phyloP scores from a whole-genome alignment of 1,140 invertebrate genomes.

The Drosophila tropicalis region DNA sequence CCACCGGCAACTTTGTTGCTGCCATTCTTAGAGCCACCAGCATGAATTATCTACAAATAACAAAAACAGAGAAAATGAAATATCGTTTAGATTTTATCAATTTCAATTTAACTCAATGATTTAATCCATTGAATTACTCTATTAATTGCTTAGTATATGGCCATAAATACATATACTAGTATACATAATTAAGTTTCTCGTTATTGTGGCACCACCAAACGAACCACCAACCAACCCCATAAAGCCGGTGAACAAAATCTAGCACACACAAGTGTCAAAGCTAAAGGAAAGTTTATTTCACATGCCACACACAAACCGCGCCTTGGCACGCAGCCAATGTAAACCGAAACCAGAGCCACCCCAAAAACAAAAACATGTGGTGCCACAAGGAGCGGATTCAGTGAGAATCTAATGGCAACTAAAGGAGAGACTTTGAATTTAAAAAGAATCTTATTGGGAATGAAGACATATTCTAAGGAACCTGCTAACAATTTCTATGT shows the following conservation, averaged over 20 bases:
- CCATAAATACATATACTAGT: not conserved
- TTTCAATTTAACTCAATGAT: slow-evolving; percentile 28
- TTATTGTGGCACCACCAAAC: slow-evolving; percentile 22
- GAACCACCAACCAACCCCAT: slow-evolving; percentile 8
- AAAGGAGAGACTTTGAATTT: too few species aligned
- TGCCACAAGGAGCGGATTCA: not conserved
- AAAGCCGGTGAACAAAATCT: slow-evolving; percentile 23
- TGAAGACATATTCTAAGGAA: too few species aligned
- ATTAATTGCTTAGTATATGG: slow-evolving; percentile 37
- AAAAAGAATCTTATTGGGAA: too few species aligned
- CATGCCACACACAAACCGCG: slow-evolving; percentile 50
- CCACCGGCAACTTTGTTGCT: slow-evolving; percentile 47
- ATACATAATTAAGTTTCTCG: slow-evolving; percentile 11
- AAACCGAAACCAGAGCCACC: slow-evolving; percentile 13
- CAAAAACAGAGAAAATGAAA: not conserved
- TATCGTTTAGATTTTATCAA: slow-evolving; percentile 17
- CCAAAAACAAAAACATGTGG: not conserved
- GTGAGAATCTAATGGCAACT: not conserved
- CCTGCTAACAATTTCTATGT: too few species aligned
- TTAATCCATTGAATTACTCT: slow-evolving; percentile 38
- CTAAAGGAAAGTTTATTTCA: slow-evolving; percentile 46
- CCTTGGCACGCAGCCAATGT: slow-evolving; percentile 69
- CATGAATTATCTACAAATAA: slow-evolving; percentile 77
- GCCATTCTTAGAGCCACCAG: slow-evolving; percentile 58
- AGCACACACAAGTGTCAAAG: slow-evolving; percentile 50